Base-by-base conservation (phyloP, 2,113 vertebrate species). In the Pao palembangensis region DNA sequence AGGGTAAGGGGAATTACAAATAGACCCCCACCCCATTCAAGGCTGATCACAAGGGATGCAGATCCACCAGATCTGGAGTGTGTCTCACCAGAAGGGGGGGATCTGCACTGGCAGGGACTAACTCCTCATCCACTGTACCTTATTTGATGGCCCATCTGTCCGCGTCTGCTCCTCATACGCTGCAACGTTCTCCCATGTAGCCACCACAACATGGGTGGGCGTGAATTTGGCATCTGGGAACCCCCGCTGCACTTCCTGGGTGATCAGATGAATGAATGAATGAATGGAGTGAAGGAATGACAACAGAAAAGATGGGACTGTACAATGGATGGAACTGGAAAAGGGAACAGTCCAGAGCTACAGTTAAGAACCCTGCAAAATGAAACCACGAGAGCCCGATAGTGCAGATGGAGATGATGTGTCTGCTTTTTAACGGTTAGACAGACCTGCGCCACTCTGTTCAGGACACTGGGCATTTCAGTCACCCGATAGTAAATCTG, bases 121-220 rank as follows among this genome's bases (percentile, higher is more conserved):
- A 28, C 34, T 38, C 34, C 34, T 12, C 1, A 38, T 12, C 34
- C 34, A 38, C 34, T 8, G 8, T 80, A 99, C 97, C 92, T 92
- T 88, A 14, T 61, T 64, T 0, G 94, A 91, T n/a, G 91, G 77
- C 5, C 81, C 71, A 0, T 62, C 17, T 34, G 76, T 84, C 11
- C 69, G 90, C 0, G 63, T 67, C 42, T 85, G 81, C 64, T 94
- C 94, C 61, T 94, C 92, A 2, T 96, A 95, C 1, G 94, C 89
- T 0, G 92, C 93, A 20, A 98, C 95, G 0, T 93, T 90, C 77
- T 96, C 93, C 97, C 97, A 98, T 31, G 97, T 98, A 58, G 88
- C 93, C 5, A 98, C 60, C 61, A 99, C 93, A 0, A 75, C 84
- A 0, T 93, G 86, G 8, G 88, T 92, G 25, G 97, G 95, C 2